Conservation (phyloP, 2,888 invertebrate species). For the Polyommatus icarus region DNA sequence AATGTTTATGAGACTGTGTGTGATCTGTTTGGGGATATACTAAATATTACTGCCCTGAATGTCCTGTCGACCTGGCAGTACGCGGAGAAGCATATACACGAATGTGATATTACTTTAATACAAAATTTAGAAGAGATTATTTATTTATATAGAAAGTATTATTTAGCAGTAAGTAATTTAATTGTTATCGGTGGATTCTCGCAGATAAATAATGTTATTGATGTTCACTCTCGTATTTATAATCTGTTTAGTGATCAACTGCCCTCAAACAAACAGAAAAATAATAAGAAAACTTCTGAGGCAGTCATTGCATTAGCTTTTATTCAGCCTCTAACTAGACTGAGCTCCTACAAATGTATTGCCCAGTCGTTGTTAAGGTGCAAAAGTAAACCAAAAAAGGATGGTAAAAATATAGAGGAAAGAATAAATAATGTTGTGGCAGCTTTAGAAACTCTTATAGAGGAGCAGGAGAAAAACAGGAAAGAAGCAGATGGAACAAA, state of each 20-base stretch:
- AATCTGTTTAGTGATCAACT: constrained; percentile 80
- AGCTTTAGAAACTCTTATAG: constrained; percentile 83
- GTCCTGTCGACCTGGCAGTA: constrained; percentile 85
- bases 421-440: constrained; percentile 79
- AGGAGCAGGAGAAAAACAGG: constrained; percentile 82
- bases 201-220: constrained; percentile 83
- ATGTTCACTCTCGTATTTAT: constrained; percentile 79
- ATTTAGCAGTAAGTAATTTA: constrained; percentile 86
- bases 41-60: constrained; percentile 84
- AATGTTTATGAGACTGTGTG: constrained; percentile 83
- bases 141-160: constrained; percentile 85
- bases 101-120: constrained; percentile 84
- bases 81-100: constrained; percentile 83
- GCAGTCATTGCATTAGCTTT: constrained; percentile 81
- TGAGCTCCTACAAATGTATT: constrained; percentile 83
- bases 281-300: constrained; percentile 79
- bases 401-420: constrained; percentile 70
- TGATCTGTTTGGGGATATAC: constrained; percentile 84
- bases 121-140: constrained; percentile 86
- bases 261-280: constrained; percentile 77
- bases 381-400: constrained; percentile 66
- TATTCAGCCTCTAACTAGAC: constrained; percentile 81
- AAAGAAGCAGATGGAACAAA: constrained; percentile 85
- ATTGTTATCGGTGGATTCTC: constrained; percentile 86
- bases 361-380: constrained; percentile 78